phyloP scores from a whole-genome alignment of 2,888 invertebrate genomes.

The Halictus quadricinctus region DNA sequence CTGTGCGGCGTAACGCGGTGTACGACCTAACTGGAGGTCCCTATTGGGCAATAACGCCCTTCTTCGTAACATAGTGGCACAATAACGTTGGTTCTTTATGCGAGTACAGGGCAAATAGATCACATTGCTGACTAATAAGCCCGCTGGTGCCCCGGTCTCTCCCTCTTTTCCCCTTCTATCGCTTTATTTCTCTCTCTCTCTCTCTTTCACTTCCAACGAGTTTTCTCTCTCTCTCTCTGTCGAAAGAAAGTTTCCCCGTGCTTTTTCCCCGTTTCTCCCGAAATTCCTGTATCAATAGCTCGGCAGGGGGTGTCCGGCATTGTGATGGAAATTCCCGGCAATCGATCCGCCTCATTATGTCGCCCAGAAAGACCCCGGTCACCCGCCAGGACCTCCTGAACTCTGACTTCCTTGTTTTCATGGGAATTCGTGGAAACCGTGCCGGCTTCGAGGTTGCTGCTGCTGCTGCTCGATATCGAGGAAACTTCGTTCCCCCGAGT shows the following conservation, averaged over 20 bases:
- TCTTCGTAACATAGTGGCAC: conserved; percentile 79
- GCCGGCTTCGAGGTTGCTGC: neutral
- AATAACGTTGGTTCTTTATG: conserved; percentile 80
- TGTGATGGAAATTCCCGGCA: conserved; percentile 80
- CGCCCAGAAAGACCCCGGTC: conserved; percentile 71
- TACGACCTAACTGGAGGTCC: conserved; percentile 77
- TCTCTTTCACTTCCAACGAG: conserved; percentile 37
- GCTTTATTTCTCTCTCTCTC: conserved; percentile 14
- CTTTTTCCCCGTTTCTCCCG: conserved; percentile 77
- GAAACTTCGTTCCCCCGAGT: neutral
- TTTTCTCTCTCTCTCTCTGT: conserved; percentile 57
- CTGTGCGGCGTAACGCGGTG: conserved; percentile 60
- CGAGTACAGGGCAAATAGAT: conserved; percentile 82
- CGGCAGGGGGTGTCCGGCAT: conserved; percentile 72
- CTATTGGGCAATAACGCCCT: conserved; percentile 81
- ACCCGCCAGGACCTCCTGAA: conserved; percentile 69
- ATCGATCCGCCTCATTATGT: conserved; percentile 81
- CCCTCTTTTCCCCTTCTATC: conserved; percentile 5
- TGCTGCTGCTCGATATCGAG: neutral
- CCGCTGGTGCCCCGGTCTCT: conserved; percentile 74
- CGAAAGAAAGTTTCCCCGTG: conserved; percentile 55
- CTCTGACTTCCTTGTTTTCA: conserved; percentile 59
- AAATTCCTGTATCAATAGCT: conserved; percentile 80
- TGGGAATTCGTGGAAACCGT: conserved; percentile 65
- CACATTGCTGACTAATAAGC: conserved; percentile 82